Evolutionary conservation across 2,113 vertebrate species (phyloP), one percentile per base, ranked within the genome.

Genomic region (Actenoides hombroni): DNA sequence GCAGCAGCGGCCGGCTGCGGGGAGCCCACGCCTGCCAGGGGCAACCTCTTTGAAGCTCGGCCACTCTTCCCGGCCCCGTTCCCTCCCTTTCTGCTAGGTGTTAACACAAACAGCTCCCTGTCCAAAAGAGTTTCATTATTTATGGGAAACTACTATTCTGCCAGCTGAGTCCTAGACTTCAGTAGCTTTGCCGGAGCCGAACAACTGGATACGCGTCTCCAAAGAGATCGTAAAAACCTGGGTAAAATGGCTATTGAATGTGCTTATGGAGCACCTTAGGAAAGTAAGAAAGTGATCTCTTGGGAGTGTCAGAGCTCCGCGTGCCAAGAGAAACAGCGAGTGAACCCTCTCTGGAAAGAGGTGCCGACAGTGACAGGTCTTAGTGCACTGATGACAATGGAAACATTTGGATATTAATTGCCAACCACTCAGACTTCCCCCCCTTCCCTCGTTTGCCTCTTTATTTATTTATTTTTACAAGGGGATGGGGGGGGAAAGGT

Each of bases 231-330:
- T 96, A 83, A 95, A 97, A 95, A 16, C 29, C 33, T 51, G 70
- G 73, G 37, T 49, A 48, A 67, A 77, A 59, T 29, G 33, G 29
- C 49, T 40, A 33, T 87, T 82, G 83, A 88, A 65, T 20, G 19
- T 64, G 77, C 76, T 14, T 3, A 4, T 0, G 4, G 59, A 77
- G 91, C 37, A 44, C 86, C 57, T 90, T 88, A 49, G 80, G 86
- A 87, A 96, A 93, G 86, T 82, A 63, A 83, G 86, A 87, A 96
- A 93, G 86, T 82, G 60, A 83, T 63, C 92, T 96, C 91, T 91
- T 94, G 59, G 29, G 68, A 84, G 64, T 14, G 74, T 92, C 81
- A 74, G 46, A 59, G 61, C 19, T 5, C 76, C 0, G 0, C 12
- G 21, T 69, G 90, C 94, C 88, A 90, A 97, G 63, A 91, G 81